A percentile compares a stretch with the other conserved stretches of the same genome.
These are phyloP conservation scores for Urocitellus parryii DNA, from an alignment of 2,113 vertebrate genomes.

Conservation along the genomic window DNA sequence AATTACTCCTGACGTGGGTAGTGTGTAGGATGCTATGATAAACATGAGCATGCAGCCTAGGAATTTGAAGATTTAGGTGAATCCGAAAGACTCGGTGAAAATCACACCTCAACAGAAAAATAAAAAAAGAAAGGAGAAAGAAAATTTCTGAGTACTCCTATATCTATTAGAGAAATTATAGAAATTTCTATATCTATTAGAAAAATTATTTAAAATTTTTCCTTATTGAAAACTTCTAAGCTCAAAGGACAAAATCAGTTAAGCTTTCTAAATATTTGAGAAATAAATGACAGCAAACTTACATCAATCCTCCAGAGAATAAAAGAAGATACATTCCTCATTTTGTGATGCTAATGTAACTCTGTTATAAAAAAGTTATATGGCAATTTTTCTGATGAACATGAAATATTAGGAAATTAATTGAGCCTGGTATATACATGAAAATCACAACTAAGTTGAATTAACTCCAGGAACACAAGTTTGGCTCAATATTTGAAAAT, in stretches of 20 bases:
- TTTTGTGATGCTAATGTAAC: neutral
- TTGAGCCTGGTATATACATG: neutral
- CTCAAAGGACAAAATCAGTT: neutral
- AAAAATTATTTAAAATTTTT: slow-evolving; percentile 30
- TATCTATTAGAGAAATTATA: neutral
- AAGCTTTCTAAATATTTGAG: neutral
- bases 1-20: neutral
- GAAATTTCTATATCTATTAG: no score
- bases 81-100: slow-evolving; percentile 7
- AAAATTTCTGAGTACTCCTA: neutral
- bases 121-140: neutral
- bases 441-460: neutral
- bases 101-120: neutral
- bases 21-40: neutral
- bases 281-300: slow-evolving; percentile 40
- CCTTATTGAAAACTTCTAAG: neutral
- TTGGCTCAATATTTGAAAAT: slow-evolving; percentile 22
- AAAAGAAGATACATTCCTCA: neutral
- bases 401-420: neutral
- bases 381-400: neutral
- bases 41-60: slow-evolving; percentile 35
- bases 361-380: neutral
- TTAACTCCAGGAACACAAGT: neutral
- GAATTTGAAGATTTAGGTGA: neutral
- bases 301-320: neutral